These are phyloP conservation scores for Diplogasteroides magnus DNA, from an alignment of 1,140 invertebrate species.

Conservation along the genomic window DNA sequence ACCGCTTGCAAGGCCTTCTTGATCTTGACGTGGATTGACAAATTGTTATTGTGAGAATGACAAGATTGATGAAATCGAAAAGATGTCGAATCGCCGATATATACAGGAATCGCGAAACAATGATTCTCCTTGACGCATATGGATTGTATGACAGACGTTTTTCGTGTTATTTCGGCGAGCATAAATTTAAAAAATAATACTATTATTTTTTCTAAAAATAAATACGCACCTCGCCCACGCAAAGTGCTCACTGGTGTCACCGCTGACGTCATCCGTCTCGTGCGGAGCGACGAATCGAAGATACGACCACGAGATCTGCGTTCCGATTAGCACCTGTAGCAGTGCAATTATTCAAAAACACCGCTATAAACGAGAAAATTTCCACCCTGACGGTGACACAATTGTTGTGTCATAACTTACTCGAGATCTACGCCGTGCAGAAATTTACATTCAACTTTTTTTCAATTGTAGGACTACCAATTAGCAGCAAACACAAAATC, in stretches of 20 bases:
- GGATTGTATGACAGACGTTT: background rate
- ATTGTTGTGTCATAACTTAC: background rate
- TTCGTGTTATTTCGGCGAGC: background rate
- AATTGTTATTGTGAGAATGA: background rate
- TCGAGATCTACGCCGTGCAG: background rate
- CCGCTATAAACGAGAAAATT: background rate
- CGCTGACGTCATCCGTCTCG: conserved; percentile 31
- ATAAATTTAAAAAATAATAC: background rate
- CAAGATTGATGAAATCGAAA: background rate
- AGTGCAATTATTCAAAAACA: conserved; percentile 6
- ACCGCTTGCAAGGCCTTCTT: too few species aligned
- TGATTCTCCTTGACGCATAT: background rate
- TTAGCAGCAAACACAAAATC: background rate
- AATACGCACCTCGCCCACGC: conserved; percentile 36
- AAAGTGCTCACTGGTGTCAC: conserved; percentile 37
- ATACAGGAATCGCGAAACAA: background rate
- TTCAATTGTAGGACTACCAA: background rate
- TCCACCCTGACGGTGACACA: background rate
- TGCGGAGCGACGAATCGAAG: conserved; percentile 47
- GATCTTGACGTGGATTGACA: too few species aligned
- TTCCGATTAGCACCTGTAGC: conserved; percentile 33
- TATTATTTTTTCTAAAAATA: conserved; percentile 9
- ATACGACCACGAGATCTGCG: conserved; percentile 49
- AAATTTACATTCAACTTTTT: background rate
- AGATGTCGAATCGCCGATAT: background rate